Base-by-base conservation (phyloP, 2,113 vertebrate genomes). In the Anas platyrhynchos region DNA sequence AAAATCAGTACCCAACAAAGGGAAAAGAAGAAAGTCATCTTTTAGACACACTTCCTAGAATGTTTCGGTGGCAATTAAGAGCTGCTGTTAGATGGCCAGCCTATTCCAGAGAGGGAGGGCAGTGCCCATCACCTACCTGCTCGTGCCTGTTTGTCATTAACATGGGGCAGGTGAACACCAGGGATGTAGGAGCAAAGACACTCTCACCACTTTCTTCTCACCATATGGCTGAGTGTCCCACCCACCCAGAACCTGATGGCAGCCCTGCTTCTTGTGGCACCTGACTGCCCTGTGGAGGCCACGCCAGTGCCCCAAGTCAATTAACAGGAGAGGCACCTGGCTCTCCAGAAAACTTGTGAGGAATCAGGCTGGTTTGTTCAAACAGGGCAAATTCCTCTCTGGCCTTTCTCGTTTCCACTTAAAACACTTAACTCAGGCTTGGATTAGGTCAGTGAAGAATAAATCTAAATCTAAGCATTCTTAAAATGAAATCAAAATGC, bases 281-380 rank as follows among this genome's bases (percentile, higher is more conserved):
- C 43, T 2, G 0, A 3, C n/a, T 32, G 41, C 21, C 14, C 25
- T 56, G 62, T 34, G 32, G 27, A 44, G 21, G 27, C 23, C 46
- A 29, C 1, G 0, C 31, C 34, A 36, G 8, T 18, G n/a, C 11
- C 52, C 1, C 1, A 61, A 38, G 34, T 34, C 16, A 20, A 32
- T 36, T 3, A 0, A 3, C 7, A 18, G 32, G 21, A 63, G 17
- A 13, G 22, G 46, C 20, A 32, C 25, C 12, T 7, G 25, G 38
- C 15, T 7, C 13, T 29, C 26, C 14, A 6, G 29, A 20, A 46
- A 65, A 15, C 6, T 18, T 38, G 7, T 5, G 32, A 16, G 20
- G 58, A 88, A 29, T 22, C 26, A 6, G 6, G 23, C 11, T 26
- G 8, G 38, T 32, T 34, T 43, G 17, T 63, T 87, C 16, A 34